Conservation (phyloP, 2,113 vertebrate genomes). For the Colius striatus region DNA sequence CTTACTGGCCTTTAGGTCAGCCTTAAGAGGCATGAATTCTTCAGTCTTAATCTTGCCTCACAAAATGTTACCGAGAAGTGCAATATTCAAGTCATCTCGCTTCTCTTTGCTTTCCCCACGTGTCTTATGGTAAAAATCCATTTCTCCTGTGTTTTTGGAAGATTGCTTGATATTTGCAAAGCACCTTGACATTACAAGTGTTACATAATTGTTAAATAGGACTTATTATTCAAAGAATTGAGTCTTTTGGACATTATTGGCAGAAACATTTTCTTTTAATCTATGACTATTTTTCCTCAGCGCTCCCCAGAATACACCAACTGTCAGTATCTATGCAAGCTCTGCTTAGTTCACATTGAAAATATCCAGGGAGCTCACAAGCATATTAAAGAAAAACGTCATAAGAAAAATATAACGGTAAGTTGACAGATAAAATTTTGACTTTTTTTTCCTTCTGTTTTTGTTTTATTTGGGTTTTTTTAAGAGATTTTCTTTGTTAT, state of each 20-base stretch:
- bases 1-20: conserved; percentile 19
- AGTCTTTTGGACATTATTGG: not conserved
- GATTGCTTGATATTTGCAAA: not conserved
- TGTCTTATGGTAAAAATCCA: not conserved
- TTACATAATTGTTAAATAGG: not conserved
- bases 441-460: not conserved
- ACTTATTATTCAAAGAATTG: not conserved
- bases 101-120: not conserved
- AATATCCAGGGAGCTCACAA: conserved; percentile 98
- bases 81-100: not conserved
- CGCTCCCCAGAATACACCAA: conserved; percentile 94
- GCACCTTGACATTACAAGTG: not conserved
- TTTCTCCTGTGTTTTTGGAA: not conserved
- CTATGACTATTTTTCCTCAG: conserved; percentile 73
- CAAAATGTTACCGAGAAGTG: not conserved
- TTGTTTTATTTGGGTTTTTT: too few species aligned
- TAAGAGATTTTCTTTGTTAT: not conserved
- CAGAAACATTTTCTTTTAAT: conserved; percentile 12
- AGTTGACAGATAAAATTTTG: conserved; percentile 45
- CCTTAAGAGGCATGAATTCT: not conserved
- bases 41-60: not conserved
- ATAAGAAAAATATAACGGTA: conserved; percentile 99
- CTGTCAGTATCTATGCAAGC: conserved; percentile 97
- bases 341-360: conserved; percentile 97
- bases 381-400: conserved; percentile 98